A percentile compares a stretch with the other conserved stretches of the same genome.
phyloP scores from a whole-genome alignment of 2,113 vertebrate genomes.

The Seriola quinqueradiata region DNA sequence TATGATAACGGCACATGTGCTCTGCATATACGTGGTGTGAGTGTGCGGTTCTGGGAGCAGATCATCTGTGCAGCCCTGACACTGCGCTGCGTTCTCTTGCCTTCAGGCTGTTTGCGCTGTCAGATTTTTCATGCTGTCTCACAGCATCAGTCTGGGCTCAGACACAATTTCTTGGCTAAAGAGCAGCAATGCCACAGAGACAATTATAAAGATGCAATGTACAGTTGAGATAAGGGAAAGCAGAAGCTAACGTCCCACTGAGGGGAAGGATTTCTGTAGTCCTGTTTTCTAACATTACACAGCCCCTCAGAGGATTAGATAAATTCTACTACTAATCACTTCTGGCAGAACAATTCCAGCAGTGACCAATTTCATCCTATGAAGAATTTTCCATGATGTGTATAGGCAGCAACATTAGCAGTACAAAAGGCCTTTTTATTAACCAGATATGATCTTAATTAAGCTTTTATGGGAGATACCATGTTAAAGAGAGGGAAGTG shows the following conservation, averaged over 20 bases:
- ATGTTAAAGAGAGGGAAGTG: no score
- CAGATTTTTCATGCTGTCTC: not conserved
- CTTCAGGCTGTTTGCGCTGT: conserved; percentile 17
- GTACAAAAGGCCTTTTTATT: not conserved
- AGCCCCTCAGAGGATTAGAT: not conserved
- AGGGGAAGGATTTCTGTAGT: conserved; percentile 4
- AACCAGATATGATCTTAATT: not conserved
- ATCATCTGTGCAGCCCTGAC: not conserved
- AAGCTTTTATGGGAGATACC: not conserved
- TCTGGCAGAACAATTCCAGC: not conserved
- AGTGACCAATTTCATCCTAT: not conserved
- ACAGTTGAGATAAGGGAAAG: conserved; percentile 1
- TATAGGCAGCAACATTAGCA: not conserved
- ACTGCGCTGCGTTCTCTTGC: not conserved
- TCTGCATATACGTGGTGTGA: not conserved
- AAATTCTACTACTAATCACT: conserved; percentile 1
- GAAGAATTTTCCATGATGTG: not conserved
- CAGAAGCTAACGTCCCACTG: not conserved
- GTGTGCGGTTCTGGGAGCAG: not conserved
- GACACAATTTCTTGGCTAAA: conserved; percentile 8
- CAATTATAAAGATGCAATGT: conserved; percentile 6
- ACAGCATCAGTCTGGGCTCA: not conserved
- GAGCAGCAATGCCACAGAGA: conserved; percentile 4
- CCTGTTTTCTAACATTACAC: not conserved
- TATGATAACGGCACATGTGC: not conserved